These are phyloP conservation scores for Platysteira castanea DNA, from an alignment of 2,113 vertebrate species.

Conservation along the genomic window DNA sequence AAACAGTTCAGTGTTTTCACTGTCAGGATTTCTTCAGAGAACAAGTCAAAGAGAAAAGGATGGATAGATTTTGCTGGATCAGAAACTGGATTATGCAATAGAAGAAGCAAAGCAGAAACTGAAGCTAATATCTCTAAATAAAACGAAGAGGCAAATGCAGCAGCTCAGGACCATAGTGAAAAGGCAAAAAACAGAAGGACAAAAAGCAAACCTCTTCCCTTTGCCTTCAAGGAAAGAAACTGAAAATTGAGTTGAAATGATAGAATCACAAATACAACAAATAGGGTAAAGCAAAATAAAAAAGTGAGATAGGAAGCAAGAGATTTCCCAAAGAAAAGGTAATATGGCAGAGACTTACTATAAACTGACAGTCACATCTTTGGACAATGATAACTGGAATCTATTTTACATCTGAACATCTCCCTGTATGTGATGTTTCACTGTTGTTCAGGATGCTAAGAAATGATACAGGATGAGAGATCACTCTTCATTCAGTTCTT, in stretches of 20 bases:
- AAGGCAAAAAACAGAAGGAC: not conserved
- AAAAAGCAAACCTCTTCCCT: not conserved
- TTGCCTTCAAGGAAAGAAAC: not conserved
- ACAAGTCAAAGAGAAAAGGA: constrained; percentile 24
- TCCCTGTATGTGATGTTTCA: not conserved
- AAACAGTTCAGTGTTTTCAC: not conserved
- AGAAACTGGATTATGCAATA: not conserved
- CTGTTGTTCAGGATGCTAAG: not conserved
- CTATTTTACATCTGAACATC: not conserved
- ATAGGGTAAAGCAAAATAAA: not conserved
- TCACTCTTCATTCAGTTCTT: not conserved
- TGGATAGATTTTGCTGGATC: not conserved
- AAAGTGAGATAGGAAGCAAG: not conserved
- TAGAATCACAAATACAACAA: not conserved
- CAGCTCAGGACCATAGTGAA: not conserved
- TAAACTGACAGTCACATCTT: not conserved
- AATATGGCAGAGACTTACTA: not conserved
- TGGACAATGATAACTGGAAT: not conserved
- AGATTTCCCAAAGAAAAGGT: not conserved
- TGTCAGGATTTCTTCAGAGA: constrained; percentile 2
- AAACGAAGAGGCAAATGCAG: not conserved
- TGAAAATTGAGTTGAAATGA: not conserved
- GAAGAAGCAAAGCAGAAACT: not conserved
- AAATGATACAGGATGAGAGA: not conserved
- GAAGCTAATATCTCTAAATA: not conserved